Evolutionary conservation across 2,888 invertebrate species (phyloP), one percentile per base, ranked within the genome.

Genomic region (Acleris cristana): DNA sequence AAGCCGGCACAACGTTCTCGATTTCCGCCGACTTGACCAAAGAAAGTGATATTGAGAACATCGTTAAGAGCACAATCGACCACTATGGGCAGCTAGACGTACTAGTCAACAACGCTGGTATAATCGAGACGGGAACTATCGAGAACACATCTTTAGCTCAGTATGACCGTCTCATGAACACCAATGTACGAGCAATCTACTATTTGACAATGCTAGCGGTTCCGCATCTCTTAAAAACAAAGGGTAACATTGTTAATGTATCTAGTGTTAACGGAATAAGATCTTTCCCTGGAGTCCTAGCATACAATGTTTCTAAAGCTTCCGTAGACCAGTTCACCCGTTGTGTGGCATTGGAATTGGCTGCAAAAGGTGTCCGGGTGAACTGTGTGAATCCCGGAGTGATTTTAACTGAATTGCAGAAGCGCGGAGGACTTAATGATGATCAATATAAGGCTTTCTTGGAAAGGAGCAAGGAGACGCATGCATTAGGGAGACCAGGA

Each of bases 361-460:
- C 97, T 19, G 79, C 94, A 0, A 96, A 97, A 86, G 95, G 96
- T 70, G 97, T 99, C 0, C 92, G 99, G 69, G 98, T 98, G 0
- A 99, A 99, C 86, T 95, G 96, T 73, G 98, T 99, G 0, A 98
- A 98, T 87, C 99, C 99, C 18, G 98, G 99, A 60, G 99, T 99
- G 0, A 96, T 97, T 18, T 84, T 97, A 1, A 99, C 99, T 0
- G 96, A 98, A 84, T 85, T 99, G 44, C 99, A 99, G 77, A 96
- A 95, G 79, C 94, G 96, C 66, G 97, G 97, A 26, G 99, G 99
- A 14, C 94, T 99, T 94, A 94, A 93, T 70, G 95, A 97, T 18
- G 96, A 96, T 71, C 95, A 96, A 49, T 98, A 99, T 85, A 93
- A 94, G 45, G 95, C 95, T 80, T 99, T 99, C 87, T 93, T 99